Evolutionary conservation across 2,888 invertebrate species (phyloP).

Genomic region (Hydrotaea cyrtoneurina): DNA sequence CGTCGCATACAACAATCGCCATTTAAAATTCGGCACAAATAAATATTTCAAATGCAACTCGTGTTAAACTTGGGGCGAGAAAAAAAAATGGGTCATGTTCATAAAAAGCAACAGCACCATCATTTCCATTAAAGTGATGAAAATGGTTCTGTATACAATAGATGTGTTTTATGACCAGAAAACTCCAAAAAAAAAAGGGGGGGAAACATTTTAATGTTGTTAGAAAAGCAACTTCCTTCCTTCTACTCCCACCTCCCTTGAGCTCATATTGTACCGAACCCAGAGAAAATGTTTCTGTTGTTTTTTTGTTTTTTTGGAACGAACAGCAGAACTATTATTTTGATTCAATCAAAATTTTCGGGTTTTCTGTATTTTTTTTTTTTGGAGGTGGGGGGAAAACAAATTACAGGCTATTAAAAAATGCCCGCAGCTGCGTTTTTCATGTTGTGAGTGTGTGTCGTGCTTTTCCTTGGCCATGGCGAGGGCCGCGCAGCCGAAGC

Average conservation of each 20-base stretch:
- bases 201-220: neutral
- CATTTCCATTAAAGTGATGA: conserved; percentile 6
- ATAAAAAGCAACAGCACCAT: conserved; percentile 5
- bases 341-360: conserved; percentile 17
- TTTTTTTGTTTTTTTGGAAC: neutral
- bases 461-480: neutral
- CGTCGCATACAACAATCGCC: neutral
- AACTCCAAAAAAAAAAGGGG: neutral
- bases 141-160: neutral
- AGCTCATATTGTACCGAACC: neutral
- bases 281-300: neutral
- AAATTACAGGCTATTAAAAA: conserved; percentile 39
- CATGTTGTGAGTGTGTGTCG: neutral
- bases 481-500: neutral
- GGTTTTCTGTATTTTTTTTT: neutral
- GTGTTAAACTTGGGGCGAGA: neutral
- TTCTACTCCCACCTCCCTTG: neutral
- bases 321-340: neutral
- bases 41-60: conserved; percentile 33
- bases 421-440: conserved; percentile 29
- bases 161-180: neutral
- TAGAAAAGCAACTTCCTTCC: neutral
- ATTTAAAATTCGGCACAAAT: neutral
- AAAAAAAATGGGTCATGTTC: conserved; percentile 31
- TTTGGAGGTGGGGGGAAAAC: neutral